These are phyloP conservation scores for Epistrophe grossulariae DNA, from an alignment of 2,888 invertebrate genomes.

Conservation along the genomic window DNA sequence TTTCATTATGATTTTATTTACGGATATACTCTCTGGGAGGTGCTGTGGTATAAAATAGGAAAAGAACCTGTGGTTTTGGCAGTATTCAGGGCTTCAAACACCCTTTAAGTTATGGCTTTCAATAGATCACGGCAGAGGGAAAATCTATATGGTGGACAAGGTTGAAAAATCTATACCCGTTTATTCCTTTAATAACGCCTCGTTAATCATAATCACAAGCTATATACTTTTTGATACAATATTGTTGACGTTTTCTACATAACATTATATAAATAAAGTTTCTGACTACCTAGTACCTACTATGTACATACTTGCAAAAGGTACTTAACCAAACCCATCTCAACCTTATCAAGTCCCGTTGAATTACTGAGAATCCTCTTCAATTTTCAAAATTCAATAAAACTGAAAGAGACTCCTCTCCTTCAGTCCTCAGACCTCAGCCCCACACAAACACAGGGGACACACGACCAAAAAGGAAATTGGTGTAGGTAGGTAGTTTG, in stretches of 20 bases:
- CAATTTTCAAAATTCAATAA: slow-evolving; percentile 37
- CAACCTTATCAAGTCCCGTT: slow-evolving; percentile 1
- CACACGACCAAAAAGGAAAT: slow-evolving; percentile 28
- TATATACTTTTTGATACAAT: neutral
- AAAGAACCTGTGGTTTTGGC: neutral
- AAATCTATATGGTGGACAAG: slow-evolving; percentile 30
- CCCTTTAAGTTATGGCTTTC: neutral
- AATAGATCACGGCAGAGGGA: neutral
- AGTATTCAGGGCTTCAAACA: neutral
- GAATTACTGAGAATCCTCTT: slow-evolving; percentile 20
- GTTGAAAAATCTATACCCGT: neutral
- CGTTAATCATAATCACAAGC: slow-evolving; percentile 58
- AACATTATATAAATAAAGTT: neutral
- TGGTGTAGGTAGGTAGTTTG: slow-evolving; percentile 34
- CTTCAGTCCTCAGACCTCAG: neutral
- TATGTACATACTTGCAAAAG: neutral
- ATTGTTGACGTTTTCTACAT: neutral
- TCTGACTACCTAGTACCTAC: slow-evolving; percentile 19
- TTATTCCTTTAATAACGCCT: slow-evolving; percentile 38
- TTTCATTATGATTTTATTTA: slow-evolving; percentile 67
- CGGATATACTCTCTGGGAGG: slow-evolving; percentile 22
- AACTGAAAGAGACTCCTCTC: neutral
- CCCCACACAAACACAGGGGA: too few species aligned
- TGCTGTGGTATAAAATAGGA: neutral
- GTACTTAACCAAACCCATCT: neutral